A percentile compares a stretch with the other conserved stretches of the same genome.
Conservation (phyloP, 2,797 vertebrate species). For the Halcyon leucocephala region DNA sequence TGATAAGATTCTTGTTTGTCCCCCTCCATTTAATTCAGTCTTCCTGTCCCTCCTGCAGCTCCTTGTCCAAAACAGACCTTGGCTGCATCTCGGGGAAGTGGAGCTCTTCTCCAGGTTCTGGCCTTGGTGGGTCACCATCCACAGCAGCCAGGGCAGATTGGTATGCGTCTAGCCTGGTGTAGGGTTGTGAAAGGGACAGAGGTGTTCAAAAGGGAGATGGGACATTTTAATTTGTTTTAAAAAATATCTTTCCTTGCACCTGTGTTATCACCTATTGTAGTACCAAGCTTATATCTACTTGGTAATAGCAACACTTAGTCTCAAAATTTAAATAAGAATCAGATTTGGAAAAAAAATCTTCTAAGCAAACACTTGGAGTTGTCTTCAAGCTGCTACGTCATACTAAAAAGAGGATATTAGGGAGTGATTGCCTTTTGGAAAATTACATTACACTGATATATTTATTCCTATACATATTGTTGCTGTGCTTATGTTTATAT, state of each 20-base stretch:
- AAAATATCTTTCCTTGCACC: background rate
- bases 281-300: background rate
- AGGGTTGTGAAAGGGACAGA: background rate
- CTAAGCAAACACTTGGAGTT: background rate
- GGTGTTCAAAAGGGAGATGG: background rate
- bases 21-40: background rate
- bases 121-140: background rate
- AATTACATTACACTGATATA: background rate
- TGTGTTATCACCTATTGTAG: background rate
- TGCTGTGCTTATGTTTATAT: background rate
- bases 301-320: background rate
- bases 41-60: background rate
- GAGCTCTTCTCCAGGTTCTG: background rate
- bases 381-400: background rate
- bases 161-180: fast-evolving
- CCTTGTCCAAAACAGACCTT: background rate
- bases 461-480: background rate
- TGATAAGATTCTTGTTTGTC: background rate
- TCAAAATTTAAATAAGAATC: background rate
- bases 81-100: background rate
- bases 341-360: background rate
- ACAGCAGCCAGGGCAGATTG: background rate
- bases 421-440: background rate
- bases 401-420: background rate
- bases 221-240: background rate